Conservation (phyloP, 92 coral and sea anemone genomes). For the Palythoa grandiflora region DNA sequence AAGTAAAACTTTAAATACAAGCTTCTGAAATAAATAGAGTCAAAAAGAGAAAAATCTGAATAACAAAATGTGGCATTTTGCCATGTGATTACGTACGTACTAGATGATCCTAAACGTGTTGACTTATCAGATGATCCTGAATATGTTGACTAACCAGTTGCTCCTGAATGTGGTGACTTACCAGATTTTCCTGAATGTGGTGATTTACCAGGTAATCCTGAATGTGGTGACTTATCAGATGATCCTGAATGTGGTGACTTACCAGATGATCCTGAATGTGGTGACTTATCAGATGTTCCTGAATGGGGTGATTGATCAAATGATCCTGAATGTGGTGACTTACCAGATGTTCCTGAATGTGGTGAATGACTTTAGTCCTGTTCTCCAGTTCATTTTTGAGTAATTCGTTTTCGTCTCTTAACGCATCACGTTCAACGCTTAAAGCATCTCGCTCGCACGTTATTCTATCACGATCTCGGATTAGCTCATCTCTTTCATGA, state of each 20-base stretch:
- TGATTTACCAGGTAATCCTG: too few relatives aligned
- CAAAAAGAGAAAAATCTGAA: too few relatives aligned
- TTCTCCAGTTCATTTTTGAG: conserved; percentile 74
- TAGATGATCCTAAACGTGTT: too few relatives aligned
- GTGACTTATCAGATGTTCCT: conserved; percentile 78
- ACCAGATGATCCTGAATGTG: too few relatives aligned
- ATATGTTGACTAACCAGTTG: too few relatives aligned
- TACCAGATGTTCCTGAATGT: conserved; percentile 85
- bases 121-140: too few relatives aligned
- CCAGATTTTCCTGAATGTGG: too few relatives aligned
- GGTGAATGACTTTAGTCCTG: conserved; percentile 77
- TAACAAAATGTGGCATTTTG: too few relatives aligned
- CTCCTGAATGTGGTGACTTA: too few relatives aligned
- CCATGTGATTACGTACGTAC: too few relatives aligned
- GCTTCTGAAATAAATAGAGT: too few relatives aligned
- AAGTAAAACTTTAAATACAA: too few relatives aligned
- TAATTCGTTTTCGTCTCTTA: conserved; percentile 62
- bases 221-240: conserved; percentile 66
- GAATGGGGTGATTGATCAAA: conserved; percentile 53
- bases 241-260: conserved; percentile 75
- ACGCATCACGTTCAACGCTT: conserved; percentile 71
- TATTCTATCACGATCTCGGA: conserved; percentile 76
- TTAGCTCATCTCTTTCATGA: conserved; percentile 63
- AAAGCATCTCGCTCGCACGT: conserved; percentile 84
- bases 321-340: neutral